Base-by-base conservation (phyloP, 1,140 invertebrate species). In the Choristoneura fumiferana region DNA sequence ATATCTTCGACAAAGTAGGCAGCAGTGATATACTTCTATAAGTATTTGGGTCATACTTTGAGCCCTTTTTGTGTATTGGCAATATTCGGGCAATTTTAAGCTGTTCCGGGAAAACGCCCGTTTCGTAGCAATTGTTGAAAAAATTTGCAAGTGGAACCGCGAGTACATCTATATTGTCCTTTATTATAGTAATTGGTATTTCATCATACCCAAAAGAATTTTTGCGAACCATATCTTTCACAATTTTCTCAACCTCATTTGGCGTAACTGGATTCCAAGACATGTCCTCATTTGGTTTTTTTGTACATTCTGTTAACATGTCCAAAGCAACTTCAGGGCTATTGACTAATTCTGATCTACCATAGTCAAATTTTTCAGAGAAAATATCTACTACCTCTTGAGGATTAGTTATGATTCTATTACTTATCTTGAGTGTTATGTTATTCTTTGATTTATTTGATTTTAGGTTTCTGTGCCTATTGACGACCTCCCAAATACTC, bases 401-500 rank as follows among this genome's bases (percentile, higher is more conserved):
- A n/a, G n/a, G n/a, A n/a, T n/a, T 45, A 14, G 18, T 45, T 8
- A 15, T 9, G 8, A 45, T 45, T 10, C 36, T 8, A 12, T 58
- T 33, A 52, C 33, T 37, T 29, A n/a, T n/a, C n/a, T n/a, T n/a
- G n/a, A n/a, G n/a, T n/a, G n/a, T n/a, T n/a, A n/a, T n/a, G n/a
- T n/a, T n/a, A n/a, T 22, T 18, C 4, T 4, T 14, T 34, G 36
- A 38, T 45, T 1, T 58, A 53, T 33, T 34, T 9, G 14, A 9
- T 45, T 45, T 22, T 5, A 18, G 14, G 5, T 22, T 45, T 18
- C 9, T 45, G n/a, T 55, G 35, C 22, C 35, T 49, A 14, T 58
- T 55, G 3, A 55, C 53, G 15, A 58, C 29, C 9, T 58, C 36
- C 61, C 61, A 63, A 55, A 63, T 63, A 2, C 8, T 35, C 35